Evolutionary conservation across 2,113 vertebrate genomes (phyloP).

Genomic region (Vulpes lagopus): DNA sequence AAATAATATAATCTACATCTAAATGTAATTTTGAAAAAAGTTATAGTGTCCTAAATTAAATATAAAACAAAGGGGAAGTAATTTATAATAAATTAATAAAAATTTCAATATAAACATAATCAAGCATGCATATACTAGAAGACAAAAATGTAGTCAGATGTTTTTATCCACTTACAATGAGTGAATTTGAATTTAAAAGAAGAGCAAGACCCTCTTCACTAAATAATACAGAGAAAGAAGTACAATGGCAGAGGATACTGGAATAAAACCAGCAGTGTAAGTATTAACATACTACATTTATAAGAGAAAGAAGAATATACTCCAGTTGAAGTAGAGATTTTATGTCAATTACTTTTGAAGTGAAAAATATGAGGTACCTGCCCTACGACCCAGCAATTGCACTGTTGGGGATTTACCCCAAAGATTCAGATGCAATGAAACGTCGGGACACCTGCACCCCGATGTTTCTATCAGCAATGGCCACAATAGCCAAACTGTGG

Average conservation of each 20-base stretch:
- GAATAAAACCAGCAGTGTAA: not conserved
- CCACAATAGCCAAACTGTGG: too few relatives aligned
- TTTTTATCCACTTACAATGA: not conserved
- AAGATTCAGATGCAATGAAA: too few relatives aligned
- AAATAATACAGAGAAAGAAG: not conserved
- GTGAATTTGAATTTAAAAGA: not conserved
- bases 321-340: not conserved
- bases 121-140: not conserved
- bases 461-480: too few relatives aligned
- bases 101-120: constrained; percentile 63
- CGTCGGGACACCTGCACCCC: too few relatives aligned
- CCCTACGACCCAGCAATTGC: too few relatives aligned
- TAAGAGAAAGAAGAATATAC: not conserved
- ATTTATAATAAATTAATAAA: constrained; percentile 31
- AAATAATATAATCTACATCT: constrained; percentile 39
- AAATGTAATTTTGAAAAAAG: constrained; percentile 20
- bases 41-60: not conserved
- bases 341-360: not conserved
- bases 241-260: not conserved
- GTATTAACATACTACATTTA: not conserved
- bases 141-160: not conserved
- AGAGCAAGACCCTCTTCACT: not conserved
- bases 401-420: too few relatives aligned
- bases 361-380: not conserved
- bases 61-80: constrained; percentile 31